phyloP scores from a whole-genome alignment of 2,888 invertebrate genomes.

The Macaria liturata region DNA sequence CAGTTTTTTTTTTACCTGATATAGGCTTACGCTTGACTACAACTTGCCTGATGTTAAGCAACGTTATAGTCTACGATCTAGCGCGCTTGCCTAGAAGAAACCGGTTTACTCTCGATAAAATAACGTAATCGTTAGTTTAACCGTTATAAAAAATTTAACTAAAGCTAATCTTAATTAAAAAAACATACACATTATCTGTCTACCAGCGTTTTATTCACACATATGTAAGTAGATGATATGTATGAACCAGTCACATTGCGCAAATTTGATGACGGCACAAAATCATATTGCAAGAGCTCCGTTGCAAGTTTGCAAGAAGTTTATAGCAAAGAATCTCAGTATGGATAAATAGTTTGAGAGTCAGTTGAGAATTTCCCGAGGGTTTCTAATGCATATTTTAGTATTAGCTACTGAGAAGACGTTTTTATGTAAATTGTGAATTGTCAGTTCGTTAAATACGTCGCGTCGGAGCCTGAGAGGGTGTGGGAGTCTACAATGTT shows the following conservation, averaged over 20 bases:
- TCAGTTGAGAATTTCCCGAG: conserved; percentile 3
- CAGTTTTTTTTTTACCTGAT: too few species aligned
- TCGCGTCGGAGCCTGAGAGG: background rate
- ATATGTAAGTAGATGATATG: too few species aligned
- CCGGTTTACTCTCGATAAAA: too few species aligned
- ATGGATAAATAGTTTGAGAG: conserved; percentile 6
- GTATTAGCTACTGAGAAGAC: conserved; percentile 11
- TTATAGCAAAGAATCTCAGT: conserved; percentile 7
- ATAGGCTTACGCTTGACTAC: too few species aligned
- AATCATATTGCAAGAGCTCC: conserved; percentile 1
- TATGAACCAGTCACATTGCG: too few species aligned
- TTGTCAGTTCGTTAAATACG: conserved; percentile 14
- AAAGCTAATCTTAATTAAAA: too few species aligned
- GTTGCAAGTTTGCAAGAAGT: conserved; percentile 8
- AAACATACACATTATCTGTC: too few species aligned
- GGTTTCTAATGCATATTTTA: conserved; percentile 15
- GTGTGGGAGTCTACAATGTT: conserved; percentile 5
- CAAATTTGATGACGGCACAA: conserved; percentile 10
- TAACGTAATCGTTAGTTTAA: too few species aligned
- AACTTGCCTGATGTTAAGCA: too few species aligned
- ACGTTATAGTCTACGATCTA: too few species aligned
- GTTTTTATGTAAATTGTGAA: conserved; percentile 15
- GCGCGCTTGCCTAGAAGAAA: too few species aligned
- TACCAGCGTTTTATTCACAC: background rate
- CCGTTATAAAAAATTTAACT: too few species aligned